These are phyloP conservation scores for Oreochromis mossambicus DNA, from an alignment of 2,797 vertebrate genomes.

Conservation along the genomic window DNA sequence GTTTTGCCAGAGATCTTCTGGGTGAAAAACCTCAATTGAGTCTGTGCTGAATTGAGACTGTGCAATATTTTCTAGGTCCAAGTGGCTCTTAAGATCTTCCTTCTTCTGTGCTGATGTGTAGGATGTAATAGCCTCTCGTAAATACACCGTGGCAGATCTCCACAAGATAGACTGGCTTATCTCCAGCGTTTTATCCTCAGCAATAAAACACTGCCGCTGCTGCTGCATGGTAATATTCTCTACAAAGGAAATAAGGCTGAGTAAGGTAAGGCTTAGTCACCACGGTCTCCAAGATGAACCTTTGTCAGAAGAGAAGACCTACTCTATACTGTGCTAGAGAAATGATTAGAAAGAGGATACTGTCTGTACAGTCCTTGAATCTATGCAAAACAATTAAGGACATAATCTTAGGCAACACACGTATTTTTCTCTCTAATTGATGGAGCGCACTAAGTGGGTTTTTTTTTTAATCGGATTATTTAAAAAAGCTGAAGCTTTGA, in stretches of 20 bases:
- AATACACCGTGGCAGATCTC: conserved; percentile 44
- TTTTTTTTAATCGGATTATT: not conserved
- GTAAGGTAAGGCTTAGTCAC: not conserved
- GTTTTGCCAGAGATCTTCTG: conserved; percentile 3
- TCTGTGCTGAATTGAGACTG: not conserved
- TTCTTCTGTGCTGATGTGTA: not conserved
- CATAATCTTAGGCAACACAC: not conserved
- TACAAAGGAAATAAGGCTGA: conserved; percentile 3
- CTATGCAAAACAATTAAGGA: not conserved
- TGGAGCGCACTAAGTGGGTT: not conserved
- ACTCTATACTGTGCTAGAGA: not conserved
- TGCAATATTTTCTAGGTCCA: conserved; percentile 10
- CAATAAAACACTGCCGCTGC: conserved; percentile 25
- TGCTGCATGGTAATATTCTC: conserved; percentile 18
- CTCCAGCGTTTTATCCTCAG: conserved; percentile 32
- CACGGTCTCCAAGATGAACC: not conserved
- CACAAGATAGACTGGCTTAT: conserved; percentile 40
- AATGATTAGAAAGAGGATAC: not conserved
- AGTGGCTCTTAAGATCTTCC: not conserved
- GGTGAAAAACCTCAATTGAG: conserved; percentile 3
- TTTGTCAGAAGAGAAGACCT: not conserved
- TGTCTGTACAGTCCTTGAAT: not conserved
- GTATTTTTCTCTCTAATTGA: not conserved
- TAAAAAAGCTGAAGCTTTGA: not conserved
- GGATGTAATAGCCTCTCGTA: conserved; percentile 24